Conservation (phyloP, 2,888 invertebrate genomes). For the Spilarctia lutea region DNA sequence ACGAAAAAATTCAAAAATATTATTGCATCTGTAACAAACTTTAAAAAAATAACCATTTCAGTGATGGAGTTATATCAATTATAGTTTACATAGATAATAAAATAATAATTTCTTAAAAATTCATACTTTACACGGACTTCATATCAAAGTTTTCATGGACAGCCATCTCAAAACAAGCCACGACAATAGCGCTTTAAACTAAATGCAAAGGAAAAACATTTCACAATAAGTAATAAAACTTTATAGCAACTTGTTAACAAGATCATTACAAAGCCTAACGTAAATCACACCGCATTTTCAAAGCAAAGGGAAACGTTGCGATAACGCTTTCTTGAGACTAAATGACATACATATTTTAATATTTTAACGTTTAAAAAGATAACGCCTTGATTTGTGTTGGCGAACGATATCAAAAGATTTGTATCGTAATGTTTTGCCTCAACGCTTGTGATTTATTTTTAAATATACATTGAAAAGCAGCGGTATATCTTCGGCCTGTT, state of each 20-base stretch:
- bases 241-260: constrained; percentile 52
- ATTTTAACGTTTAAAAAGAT: constrained; percentile 51
- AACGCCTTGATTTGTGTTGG: constrained; percentile 47
- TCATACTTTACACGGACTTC: too few relatives aligned
- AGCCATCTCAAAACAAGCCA: neutral
- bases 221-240: constrained; percentile 32
- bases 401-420: constrained; percentile 21
- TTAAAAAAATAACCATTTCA: neutral
- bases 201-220: constrained; percentile 27
- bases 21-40: neutral
- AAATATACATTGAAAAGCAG: neutral
- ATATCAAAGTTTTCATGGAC: neutral
- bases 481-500: neutral
- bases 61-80: neutral
- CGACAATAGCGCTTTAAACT: constrained; percentile 13
- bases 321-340: constrained; percentile 48
- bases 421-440: constrained; percentile 8
- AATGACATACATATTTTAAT: constrained; percentile 47
- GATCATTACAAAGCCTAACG: constrained; percentile 49
- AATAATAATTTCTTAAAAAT: neutral
- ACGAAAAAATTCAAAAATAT: neutral
- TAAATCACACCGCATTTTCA: constrained; percentile 51
- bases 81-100: neutral
- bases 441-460: neutral
- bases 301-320: constrained; percentile 39